These are phyloP conservation scores for Lophotriccus pileatus DNA, from an alignment of 2,797 vertebrate species.

Conservation along the genomic window DNA sequence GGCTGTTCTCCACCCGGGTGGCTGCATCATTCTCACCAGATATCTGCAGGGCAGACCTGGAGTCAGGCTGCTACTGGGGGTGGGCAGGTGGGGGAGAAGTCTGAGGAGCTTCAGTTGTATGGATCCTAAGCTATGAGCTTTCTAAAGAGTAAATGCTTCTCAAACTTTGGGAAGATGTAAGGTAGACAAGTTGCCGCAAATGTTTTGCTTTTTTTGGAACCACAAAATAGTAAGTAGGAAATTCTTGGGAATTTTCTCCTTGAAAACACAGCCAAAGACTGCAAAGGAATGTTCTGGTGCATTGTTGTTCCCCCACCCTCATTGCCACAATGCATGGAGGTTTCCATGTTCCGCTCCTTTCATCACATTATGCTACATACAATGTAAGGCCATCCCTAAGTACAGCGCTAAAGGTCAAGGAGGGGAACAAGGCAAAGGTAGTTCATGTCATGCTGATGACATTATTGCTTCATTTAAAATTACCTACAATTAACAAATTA, in stretches of 20 bases:
- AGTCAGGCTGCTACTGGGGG: neutral
- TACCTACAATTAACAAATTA: neutral
- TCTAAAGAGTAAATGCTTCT: neutral
- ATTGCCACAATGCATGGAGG: fast-evolving
- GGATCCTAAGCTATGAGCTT: neutral
- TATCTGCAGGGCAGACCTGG: neutral
- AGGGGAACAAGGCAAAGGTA: neutral
- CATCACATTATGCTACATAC: neutral
- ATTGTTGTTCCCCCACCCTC: neutral
- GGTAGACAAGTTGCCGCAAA: neutral
- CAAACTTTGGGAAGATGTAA: neutral
- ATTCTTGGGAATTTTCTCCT: neutral
- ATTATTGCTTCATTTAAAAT: neutral
- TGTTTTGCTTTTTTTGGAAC: neutral
- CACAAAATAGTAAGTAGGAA: neutral
- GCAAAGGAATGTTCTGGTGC: neutral
- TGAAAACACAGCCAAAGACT: neutral
- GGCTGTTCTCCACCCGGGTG: fast-evolving
- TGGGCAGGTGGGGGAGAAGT: neutral
- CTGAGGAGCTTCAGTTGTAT: neutral
- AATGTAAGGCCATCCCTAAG: neutral
- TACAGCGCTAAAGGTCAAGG: neutral
- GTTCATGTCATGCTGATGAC: neutral
- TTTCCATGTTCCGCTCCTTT: neutral
- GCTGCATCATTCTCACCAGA: fast-evolving